Conservation (phyloP, 2,888 invertebrate genomes). For the Rhyacophila evoluta region DNA sequence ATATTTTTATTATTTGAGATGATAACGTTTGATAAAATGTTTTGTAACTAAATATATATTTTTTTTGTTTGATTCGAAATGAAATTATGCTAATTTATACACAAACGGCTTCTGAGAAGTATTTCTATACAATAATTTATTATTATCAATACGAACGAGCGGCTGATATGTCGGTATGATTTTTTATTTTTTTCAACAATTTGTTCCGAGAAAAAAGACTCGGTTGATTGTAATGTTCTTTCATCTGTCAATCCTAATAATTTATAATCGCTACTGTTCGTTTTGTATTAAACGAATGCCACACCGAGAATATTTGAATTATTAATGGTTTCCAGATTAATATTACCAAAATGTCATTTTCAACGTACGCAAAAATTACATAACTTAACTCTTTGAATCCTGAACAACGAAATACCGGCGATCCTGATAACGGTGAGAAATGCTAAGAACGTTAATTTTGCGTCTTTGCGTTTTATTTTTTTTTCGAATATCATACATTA, state of each 20-base stretch:
- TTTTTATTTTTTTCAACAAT: not conserved
- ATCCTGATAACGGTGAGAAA: not conserved
- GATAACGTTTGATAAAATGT: not conserved
- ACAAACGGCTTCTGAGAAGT: not conserved
- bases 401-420: not conserved
- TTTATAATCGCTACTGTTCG: not conserved
- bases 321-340: not conserved
- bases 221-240: not conserved
- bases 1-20: not conserved
- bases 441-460: too few relatives aligned
- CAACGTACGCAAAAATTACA: too few relatives aligned
- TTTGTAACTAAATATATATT: not conserved
- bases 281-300: not conserved
- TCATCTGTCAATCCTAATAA: not conserved
- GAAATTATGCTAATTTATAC: not conserved
- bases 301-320: too few relatives aligned
- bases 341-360: not conserved
- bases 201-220: not conserved
- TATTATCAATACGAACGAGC: not conserved
- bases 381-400: too few relatives aligned
- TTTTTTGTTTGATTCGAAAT: not conserved
- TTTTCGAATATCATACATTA: too few relatives aligned
- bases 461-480: too few relatives aligned
- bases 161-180: not conserved
- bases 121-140: slow-evolving; percentile 4